phyloP scores from a whole-genome alignment of 2,113 vertebrate species.

The Hiodon alosoides region DNA sequence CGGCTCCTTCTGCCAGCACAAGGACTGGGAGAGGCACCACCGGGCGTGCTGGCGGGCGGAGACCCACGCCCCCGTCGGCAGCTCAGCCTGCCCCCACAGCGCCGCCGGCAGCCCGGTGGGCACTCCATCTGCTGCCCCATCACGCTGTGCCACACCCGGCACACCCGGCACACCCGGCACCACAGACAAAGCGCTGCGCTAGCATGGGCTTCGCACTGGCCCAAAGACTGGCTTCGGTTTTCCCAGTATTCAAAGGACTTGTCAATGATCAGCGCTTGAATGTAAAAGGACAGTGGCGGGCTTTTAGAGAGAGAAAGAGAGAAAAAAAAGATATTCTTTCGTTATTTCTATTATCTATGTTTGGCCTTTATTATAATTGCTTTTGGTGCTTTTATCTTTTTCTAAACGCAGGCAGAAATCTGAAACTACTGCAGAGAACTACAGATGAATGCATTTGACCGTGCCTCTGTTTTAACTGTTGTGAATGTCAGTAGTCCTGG shows the following conservation, averaged over 20 bases:
- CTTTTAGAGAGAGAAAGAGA: neutral
- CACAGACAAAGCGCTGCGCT: constrained; percentile 84
- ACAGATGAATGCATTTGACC: too few species aligned
- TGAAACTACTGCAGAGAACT: too few species aligned
- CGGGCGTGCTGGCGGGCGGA: constrained; percentile 76
- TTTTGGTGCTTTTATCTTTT: too few species aligned
- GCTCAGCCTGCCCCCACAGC: constrained; percentile 84
- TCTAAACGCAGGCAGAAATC: too few species aligned
- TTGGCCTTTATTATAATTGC: too few species aligned
- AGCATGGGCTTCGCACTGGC: constrained; percentile 43
- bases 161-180: constrained; percentile 75
- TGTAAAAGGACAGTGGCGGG: too few species aligned
- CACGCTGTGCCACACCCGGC: constrained; percentile 74
- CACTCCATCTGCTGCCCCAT: constrained; percentile 84
- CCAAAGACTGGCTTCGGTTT: constrained; percentile 37
- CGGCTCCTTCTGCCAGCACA: constrained; percentile 87
- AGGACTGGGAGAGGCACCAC: constrained; percentile 91
- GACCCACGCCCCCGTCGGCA: constrained; percentile 66
- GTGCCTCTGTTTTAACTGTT: too few species aligned
- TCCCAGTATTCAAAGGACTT: constrained; percentile 56
- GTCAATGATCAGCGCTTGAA: too few species aligned
- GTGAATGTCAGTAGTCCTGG: too few species aligned
- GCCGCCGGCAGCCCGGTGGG: constrained; percentile 85
- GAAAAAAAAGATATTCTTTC: constrained; percentile 53
- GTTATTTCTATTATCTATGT: too few species aligned